Evolutionary conservation across 2,888 invertebrate species (phyloP).

Genomic region (Psylliodes chrysocephalus): DNA sequence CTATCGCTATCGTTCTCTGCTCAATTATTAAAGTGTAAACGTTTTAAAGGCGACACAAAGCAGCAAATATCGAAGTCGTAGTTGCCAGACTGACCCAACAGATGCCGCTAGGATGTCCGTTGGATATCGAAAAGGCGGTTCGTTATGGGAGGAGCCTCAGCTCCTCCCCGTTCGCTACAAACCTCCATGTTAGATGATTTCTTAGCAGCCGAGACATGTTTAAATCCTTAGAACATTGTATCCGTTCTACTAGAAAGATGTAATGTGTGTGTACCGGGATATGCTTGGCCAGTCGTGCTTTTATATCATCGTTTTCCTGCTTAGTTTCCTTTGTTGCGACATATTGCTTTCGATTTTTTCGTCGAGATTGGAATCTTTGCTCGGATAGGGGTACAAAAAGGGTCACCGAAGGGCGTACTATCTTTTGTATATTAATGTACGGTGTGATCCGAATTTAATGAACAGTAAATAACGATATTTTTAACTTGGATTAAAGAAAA

Average conservation of each 20-base stretch:
- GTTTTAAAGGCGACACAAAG: no score
- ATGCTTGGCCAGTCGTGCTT: conserved; percentile 51
- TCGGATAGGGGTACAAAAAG: no score
- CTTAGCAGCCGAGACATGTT: conserved; percentile 56
- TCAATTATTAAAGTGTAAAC: no score
- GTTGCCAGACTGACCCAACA: conserved; percentile 58
- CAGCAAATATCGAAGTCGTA: no score
- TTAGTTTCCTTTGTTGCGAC: conserved; percentile 45
- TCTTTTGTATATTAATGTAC: no score
- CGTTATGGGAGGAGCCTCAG: conserved; percentile 57
- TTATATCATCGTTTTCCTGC: conserved; percentile 51
- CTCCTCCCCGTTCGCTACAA: conserved; percentile 54
- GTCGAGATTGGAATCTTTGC: no score
- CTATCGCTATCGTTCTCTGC: no score
- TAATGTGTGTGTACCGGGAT: conserved; percentile 55
- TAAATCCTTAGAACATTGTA: conserved; percentile 59
- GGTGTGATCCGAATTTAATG: no score
- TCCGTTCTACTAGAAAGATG: conserved; percentile 53
- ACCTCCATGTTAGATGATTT: conserved; percentile 64
- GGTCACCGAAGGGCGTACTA: no score
- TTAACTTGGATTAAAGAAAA: no score
- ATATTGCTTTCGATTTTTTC: conserved; percentile 30
- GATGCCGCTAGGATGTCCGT: conserved; percentile 59
- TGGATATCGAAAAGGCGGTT: conserved; percentile 54
- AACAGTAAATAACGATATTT: no score